A percentile compares a stretch with the other conserved stretches of the same genome.
Conservation (phyloP, 2,888 invertebrate genomes). For the Eulithis prunata region DNA sequence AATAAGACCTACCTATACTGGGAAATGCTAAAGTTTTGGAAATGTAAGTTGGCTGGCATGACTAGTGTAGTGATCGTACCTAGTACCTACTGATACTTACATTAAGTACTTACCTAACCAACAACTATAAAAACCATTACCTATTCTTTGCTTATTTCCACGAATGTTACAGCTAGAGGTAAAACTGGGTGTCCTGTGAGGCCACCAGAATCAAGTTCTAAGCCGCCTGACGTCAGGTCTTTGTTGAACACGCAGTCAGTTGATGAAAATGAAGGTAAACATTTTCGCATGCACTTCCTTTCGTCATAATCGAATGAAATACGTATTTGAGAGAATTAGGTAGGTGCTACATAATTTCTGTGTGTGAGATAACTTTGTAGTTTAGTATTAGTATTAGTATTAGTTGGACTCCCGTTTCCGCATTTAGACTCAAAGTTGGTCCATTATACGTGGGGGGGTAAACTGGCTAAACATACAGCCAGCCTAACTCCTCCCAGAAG, state of each 20-base stretch:
- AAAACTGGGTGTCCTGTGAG: conserved; percentile 80
- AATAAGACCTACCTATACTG: conserved; percentile 19
- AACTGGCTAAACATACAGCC: too few relatives aligned
- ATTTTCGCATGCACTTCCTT: conserved; percentile 28
- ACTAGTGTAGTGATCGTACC: not conserved
- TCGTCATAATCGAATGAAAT: not conserved
- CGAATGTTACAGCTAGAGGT: conserved; percentile 74
- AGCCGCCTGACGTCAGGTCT: conserved; percentile 51
- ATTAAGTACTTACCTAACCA: not conserved
- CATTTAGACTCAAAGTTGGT: too few relatives aligned
- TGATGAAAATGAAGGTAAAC: conserved; percentile 67
- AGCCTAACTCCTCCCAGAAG: too few relatives aligned
- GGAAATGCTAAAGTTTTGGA: conserved; percentile 91
- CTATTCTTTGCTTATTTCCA: conserved; percentile 11
- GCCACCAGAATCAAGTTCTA: conserved; percentile 68
- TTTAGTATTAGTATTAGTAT: too few relatives aligned
- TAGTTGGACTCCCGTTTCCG: too few relatives aligned
- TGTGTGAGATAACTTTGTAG: too few relatives aligned
- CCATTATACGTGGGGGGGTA: too few relatives aligned
- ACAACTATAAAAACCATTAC: not conserved
- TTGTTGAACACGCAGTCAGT: conserved; percentile 58
- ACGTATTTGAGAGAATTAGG: too few relatives aligned
- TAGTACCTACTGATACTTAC: not conserved
- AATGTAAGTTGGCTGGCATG: conserved; percentile 75
- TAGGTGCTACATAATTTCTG: too few relatives aligned